A percentile compares a stretch with the other conserved stretches of the same genome.
These are phyloP conservation scores for Botia almorhae DNA, from an alignment of 2,797 vertebrate species.

Conservation along the genomic window DNA sequence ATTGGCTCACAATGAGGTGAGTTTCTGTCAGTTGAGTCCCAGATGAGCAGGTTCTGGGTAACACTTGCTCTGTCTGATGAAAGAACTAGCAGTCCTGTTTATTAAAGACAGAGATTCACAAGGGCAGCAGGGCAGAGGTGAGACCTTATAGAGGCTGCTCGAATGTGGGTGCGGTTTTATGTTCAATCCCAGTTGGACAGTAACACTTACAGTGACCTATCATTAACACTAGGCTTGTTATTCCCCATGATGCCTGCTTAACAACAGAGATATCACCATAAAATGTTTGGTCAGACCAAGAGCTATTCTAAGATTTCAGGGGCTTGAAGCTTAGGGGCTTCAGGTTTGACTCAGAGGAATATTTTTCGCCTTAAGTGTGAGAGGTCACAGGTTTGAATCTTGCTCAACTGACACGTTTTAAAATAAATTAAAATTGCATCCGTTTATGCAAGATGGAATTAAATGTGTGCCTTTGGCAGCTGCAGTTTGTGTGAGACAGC, in stretches of 20 bases:
- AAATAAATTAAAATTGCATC: neutral
- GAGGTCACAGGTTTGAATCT: neutral
- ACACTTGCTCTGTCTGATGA: constrained; percentile 33
- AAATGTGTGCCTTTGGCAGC: no score
- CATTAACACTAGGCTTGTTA: neutral
- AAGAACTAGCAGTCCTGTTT: constrained; percentile 49
- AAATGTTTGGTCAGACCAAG: neutral
- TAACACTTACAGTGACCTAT: constrained; percentile 1
- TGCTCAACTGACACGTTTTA: neutral
- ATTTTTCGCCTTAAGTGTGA: neutral
- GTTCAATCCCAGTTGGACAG: neutral
- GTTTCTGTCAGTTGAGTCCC: constrained; percentile 20
- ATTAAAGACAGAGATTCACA: constrained; percentile 57
- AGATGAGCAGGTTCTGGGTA: constrained; percentile 36
- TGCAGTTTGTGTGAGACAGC: no score
- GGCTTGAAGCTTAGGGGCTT: neutral
- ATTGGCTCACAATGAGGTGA: constrained; percentile 35
- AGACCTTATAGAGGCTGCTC: neutral
- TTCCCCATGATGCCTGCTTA: neutral
- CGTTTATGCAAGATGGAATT: no score
- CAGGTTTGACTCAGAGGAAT: neutral
- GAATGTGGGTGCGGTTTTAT: neutral
- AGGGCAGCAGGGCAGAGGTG: constrained; percentile 30
- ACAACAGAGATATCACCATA: neutral
- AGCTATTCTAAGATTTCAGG: neutral